Evolutionary conservation across 2,888 invertebrate species (phyloP), one percentile per base, ranked within the genome.

Genomic region (Drosophila falleni): DNA sequence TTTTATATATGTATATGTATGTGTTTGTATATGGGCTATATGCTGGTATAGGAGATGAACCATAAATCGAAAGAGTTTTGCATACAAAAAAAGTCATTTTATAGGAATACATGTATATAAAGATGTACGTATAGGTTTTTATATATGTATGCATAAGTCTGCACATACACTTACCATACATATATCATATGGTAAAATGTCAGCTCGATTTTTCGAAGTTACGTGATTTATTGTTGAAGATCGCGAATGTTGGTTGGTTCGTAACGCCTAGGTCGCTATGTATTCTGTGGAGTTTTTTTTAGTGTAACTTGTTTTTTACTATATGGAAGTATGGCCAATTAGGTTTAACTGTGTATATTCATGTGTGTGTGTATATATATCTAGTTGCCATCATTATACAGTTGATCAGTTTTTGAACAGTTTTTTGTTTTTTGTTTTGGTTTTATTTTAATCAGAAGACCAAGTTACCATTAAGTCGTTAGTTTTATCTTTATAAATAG

Each of bases 401-500:
- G 35, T 64, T 72, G 61, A 55, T 23, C 51, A 51, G 51, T 58
- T 39, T 39, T 39, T 66, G 49, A 78, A 66, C 56, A 66, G 62
- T 31, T 46, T 37, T 44, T 35, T 33, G 54, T 2, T 55, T 19
- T 49, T 53, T 19, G 53, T 23, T 46, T 46, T 33, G 50, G 29
- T 41, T 41, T 50, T 35, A 8, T 15, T 50, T 37, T 31, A 16
- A 68, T 71, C 71, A 85, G 82, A 83, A 83, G 82, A 88, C 82
- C 82, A 83, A 88, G 88, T 83, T 88, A 88, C 82, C 83, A 56
- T 78, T 88, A 88, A 83, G 86, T 88, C 83, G 77, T 81, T 84
- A 83, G 89, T 71, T 87, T 82, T 78, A 56, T 59, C 39, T 65
- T 73, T 75, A 71, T 82, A 80, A 82, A 85, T 76, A 81, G 81